Percentiles rank a stretch among this genome's conserved stretches.
phyloP scores from a whole-genome alignment of 2,797 vertebrate species.

The Gadopsis bispinosus region DNA sequence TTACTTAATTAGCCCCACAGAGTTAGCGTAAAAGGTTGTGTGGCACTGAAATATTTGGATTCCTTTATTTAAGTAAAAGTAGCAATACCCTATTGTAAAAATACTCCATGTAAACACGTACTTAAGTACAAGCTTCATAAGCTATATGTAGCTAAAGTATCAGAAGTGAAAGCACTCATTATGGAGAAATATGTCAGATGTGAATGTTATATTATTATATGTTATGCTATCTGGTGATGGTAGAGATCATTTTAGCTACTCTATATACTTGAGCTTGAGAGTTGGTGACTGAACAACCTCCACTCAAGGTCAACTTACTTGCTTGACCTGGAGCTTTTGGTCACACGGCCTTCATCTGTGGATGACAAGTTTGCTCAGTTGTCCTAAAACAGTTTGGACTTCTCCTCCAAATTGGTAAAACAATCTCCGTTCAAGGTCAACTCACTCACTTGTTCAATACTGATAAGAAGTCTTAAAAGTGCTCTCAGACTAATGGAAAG shows the following conservation, averaged over 20 bases:
- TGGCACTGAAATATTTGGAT: not conserved
- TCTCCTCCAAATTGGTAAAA: not conserved
- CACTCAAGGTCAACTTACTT: not conserved
- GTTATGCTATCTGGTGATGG: not conserved
- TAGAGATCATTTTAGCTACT: not conserved
- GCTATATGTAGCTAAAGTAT: not conserved
- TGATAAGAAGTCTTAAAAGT: not conserved
- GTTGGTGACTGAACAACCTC: not conserved
- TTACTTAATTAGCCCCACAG: slow-evolving; percentile 38
- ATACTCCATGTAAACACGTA: not conserved
- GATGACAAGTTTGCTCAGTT: not conserved
- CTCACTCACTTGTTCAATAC: not conserved
- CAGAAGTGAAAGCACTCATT: not conserved
- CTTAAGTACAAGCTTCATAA: not conserved
- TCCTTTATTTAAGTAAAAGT: not conserved
- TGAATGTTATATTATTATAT: not conserved
- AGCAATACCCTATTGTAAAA: not conserved
- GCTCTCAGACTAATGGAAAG: not conserved
- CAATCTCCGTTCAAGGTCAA: slow-evolving; percentile 5
- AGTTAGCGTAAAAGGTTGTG: slow-evolving; percentile 4
- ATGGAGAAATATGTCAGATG: no score
- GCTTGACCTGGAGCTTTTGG: not conserved
- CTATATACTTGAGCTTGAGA: not conserved
- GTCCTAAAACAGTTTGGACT: not conserved
- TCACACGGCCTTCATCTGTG: not conserved